Evolutionary conservation across 92 coral and sea anemone species (phyloP), one percentile per base, ranked within the genome.

Genomic region (Hydrozoanthus gracilis): DNA sequence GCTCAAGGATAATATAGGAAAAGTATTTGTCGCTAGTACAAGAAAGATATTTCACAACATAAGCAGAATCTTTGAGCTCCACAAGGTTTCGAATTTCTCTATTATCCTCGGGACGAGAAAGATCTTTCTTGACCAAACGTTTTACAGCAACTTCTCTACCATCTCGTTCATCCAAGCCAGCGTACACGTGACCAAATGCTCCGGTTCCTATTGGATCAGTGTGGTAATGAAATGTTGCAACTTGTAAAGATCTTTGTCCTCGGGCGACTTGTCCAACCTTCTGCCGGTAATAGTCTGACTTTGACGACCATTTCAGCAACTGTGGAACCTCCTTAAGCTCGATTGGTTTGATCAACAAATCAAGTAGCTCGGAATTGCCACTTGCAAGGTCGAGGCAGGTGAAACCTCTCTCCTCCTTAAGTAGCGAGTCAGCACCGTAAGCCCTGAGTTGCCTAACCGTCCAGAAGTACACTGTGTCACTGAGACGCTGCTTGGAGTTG

Each of bases 131-230:
- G 3, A 44, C 73, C 44, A 86, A 45, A 3, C 90, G 87, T 46
- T 89, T 89, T 7, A 89, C 73, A 7, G 95, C 93, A 20, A 92
- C 87, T 76, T 92, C 95, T 83, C 92, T 60, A 51, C 93, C 93
- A 70, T 92, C 93, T 39, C 70, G 87, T 48, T 77, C 91, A 72
- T 87, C 80, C 62, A 92, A 48, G 13, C 89, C 94, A 51, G 89
- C 80, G 73, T 78, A 89, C 20, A 77, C 82, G 9, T 17, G 35
- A 3, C 84, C 66, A 76, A 90, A 90, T 12, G 90, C 78, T 8
- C 94, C 92, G 8, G 7, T 4, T 4, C 92, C 94, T 4, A 92
- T 92, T n/a, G 79, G 49, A 4, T 86, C 75, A 58, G 66, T 52
- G 76, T 91, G 92, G 67, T 78, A 83, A 75, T 89, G 68, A 64